Evolutionary conservation across 2,888 invertebrate species (phyloP), one percentile per base, ranked within the genome.

Genomic region (Drosophila paramelanica): DNA sequence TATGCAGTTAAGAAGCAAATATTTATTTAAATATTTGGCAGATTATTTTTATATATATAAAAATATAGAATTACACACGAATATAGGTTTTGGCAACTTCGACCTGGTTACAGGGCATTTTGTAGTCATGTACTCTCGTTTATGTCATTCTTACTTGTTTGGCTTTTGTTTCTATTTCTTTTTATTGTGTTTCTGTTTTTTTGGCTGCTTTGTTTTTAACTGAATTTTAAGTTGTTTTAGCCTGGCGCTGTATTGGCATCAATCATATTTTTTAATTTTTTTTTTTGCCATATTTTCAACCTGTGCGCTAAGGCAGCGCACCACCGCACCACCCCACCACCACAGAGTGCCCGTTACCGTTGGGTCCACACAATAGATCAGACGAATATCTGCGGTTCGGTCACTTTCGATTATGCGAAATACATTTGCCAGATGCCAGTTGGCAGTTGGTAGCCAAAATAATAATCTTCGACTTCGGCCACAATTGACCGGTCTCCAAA

Each of bases 331-430:
- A 31, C 39, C 23, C 23, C 65, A 50, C 61, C 67, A 60, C 53
- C 38, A 45, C 43, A 14, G 11, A 39, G 64, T 46, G 64, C 46
- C 65, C 71, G 60, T 60, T 68, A 66, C 53, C 23, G 61, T 39
- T 60, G 49, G 47, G 47, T 42, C 59, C 62, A 71, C 43, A 81
- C 82, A 84, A 83, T 71, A 79, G 81, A 84, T 84, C 84, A 67
- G 69, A 67, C 69, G 72, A 85, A 88, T 81, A 77, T 66, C 75
- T 85, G 88, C 76, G 86, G 84, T 83, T 81, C 85, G 82, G 76
- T 86, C 88, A 86, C 85, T 86, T 86, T 86, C 86, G 85, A 88
- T 83, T 86, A 82, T 85, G 88, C 81, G 88, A 82, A 85, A 88
- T 83, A 84, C 79, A 73, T 81, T 36, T 36, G 36, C 31, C 23